Conservation (phyloP, 2,113 vertebrate species). For the Tachuris rubrigastra region DNA sequence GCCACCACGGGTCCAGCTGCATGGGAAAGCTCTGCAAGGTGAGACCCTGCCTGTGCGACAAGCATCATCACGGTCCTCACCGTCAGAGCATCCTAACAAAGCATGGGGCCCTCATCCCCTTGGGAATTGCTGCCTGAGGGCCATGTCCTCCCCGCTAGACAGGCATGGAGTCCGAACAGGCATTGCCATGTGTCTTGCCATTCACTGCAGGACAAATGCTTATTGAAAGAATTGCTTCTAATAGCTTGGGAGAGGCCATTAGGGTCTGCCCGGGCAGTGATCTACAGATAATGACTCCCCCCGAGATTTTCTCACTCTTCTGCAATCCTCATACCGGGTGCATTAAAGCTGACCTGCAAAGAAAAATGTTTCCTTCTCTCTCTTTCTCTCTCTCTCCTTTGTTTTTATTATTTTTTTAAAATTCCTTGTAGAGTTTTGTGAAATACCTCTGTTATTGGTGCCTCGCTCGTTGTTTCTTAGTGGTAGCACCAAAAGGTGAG, state of each 20-base stretch:
- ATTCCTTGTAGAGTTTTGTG: background rate
- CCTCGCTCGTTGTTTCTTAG: background rate
- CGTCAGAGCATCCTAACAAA: accelerated
- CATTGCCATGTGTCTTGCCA: background rate
- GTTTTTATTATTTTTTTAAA: background rate
- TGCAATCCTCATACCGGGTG: background rate
- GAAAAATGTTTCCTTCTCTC: background rate
- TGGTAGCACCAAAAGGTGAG: background rate
- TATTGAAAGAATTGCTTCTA: conserved; percentile 67
- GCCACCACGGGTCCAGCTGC: accelerated
- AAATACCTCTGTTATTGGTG: background rate
- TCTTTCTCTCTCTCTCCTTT: background rate
- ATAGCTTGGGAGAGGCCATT: conserved; percentile 67
- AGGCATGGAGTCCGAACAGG: background rate
- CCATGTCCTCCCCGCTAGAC: accelerated
- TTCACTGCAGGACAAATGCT: conserved; percentile 59
- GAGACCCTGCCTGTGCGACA: accelerated
- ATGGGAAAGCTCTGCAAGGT: accelerated
- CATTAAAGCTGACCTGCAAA: background rate
- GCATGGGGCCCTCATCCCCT: background rate
- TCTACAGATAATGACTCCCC: conserved; percentile 63
- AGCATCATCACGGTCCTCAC: accelerated
- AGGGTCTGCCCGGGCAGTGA: conserved; percentile 50
- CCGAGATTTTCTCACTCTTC: background rate
- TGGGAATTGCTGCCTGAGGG: accelerated